Evolutionary conservation across 2,113 vertebrate genomes (phyloP), one percentile per base, ranked within the genome.

Genomic region (Plestiodon gilberti): DNA sequence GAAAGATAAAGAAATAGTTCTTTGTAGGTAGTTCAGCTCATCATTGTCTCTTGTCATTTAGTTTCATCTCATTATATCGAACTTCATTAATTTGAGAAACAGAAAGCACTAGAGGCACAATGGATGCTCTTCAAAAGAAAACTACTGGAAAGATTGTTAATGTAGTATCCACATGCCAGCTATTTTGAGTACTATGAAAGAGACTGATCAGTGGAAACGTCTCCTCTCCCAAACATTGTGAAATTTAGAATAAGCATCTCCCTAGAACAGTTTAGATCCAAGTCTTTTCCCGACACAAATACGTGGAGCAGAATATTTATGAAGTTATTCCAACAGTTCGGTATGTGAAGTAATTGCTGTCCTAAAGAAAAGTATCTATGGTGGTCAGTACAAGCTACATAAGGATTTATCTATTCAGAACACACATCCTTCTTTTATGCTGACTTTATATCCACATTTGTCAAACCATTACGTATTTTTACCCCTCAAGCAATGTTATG

Each of bases 321-420:
- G 70, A 71, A 40, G 52, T 40, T 64, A 18, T 70, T 61, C 10
- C 43, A 64, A 33, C 22, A 17, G 13, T 82, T 30, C 22, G 64
- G 73, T 3, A 25, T 18, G 20, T 81, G 23, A 2, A 78, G 3
- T n/a, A 43, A 71, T 70, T 82, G 64, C 22, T 80, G 15, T n/a
- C 65, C 22, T 38, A 40, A 57, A 87, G 84, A 89, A 65, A 81
- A 23, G 75, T 86, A 25, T 55, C 57, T 87, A 67, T 80, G 13
- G 2, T 70, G 78, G 8, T 14, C 15, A 86, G 6, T 33, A 1
- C 70, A 82, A 86, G 17, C 0, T 13, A 84, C 30, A 65, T 65
- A 2, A 6, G 33, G 3, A 9, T 57, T 70, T 67, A 82, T 83
- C 62, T 61, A 10, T 78, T 70, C 43, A 76, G 30, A 57, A 43